Base-by-base conservation (phyloP, 1,140 invertebrate species). In the Leucophenga varia region DNA sequence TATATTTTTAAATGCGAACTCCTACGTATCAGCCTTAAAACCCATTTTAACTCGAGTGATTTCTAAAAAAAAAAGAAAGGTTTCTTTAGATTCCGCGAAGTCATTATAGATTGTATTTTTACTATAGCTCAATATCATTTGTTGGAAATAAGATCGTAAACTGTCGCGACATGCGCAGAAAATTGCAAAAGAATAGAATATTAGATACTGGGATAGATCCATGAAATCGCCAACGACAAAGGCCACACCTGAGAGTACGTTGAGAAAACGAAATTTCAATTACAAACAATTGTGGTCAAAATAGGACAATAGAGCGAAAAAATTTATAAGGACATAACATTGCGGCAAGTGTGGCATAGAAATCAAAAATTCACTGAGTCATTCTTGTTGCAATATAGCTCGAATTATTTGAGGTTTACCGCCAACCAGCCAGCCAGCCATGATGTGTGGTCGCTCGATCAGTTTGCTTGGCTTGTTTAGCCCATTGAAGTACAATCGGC, bases 121-220 rank as follows among this genome's bases (percentile, higher is more conserved):
- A n/a, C n/a, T n/a, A n/a, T n/a, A n/a, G n/a, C n/a, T n/a, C n/a
- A n/a, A n/a, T 59, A 67, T 65, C 63, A 65, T 65, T 65, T 67
- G 56, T 47, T 48, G 63, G 63, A 65, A n/a, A 65, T 67, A 67
- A 65, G 63, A 65, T 65, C 63, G 64, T 65, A 65, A 65, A 65
- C 61, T 63, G 21, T 51, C 43, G 51, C 67, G 63, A 65, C 63
- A 65, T 59, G 63, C 63, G 53, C 49, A 65, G 67, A 64, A 54
- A n/a, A 61, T 42, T 13, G 50, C 52, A 42, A 61, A 50, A 51
- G 52, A n/a, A n/a, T n/a, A n/a, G n/a, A 14, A 25, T 21, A 9
- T 34, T 52, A 12, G 32, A 30, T 9, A n/a, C 22, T 28, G 2
- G 36, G 61, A 67, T 63, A 65, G 50, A n/a, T n/a, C 36, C 61